A percentile compares a stretch with the other conserved stretches of the same genome.
Conservation (phyloP, 2,888 invertebrate species). For the Drosophila ezoana region DNA sequence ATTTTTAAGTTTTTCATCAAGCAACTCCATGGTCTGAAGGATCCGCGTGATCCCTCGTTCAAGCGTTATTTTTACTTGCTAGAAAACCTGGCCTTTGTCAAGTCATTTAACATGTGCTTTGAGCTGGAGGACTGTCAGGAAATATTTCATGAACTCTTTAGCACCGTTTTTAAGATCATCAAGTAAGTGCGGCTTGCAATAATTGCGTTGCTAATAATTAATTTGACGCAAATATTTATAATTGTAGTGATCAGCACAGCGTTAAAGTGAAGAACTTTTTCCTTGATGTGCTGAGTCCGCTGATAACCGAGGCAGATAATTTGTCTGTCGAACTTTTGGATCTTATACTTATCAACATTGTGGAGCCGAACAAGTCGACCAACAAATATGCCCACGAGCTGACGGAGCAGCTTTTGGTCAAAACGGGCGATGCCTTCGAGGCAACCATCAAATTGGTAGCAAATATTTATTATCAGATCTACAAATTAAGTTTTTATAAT, state of each 20-base stretch:
- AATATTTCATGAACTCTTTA: constrained; percentile 96
- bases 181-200: constrained; percentile 88
- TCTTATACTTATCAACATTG: constrained; percentile 96
- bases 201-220: not conserved
- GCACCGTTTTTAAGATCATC: constrained; percentile 97
- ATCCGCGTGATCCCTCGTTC: constrained; percentile 98
- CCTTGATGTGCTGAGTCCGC: constrained; percentile 96
- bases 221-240: constrained; percentile 1
- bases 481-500: not conserved
- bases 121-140: constrained; percentile 99
- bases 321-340: constrained; percentile 97
- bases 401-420: constrained; percentile 95
- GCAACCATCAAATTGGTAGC: constrained; percentile 96
- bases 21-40: constrained; percentile 95
- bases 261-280: constrained; percentile 98
- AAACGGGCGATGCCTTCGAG: constrained; percentile 96
- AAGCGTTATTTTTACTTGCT: constrained; percentile 98
- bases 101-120: constrained; percentile 99
- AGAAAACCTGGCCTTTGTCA: constrained; percentile 98
- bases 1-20: constrained; percentile 98
- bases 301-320: constrained; percentile 97
- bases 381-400: constrained; percentile 95
- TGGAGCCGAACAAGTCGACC: constrained; percentile 96
- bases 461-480: not conserved
- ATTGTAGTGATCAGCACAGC: constrained; percentile 95